Evolutionary conservation across 2,113 vertebrate genomes (phyloP), one percentile per base, ranked within the genome.

Genomic region (Periophthalmodon schlosseri): DNA sequence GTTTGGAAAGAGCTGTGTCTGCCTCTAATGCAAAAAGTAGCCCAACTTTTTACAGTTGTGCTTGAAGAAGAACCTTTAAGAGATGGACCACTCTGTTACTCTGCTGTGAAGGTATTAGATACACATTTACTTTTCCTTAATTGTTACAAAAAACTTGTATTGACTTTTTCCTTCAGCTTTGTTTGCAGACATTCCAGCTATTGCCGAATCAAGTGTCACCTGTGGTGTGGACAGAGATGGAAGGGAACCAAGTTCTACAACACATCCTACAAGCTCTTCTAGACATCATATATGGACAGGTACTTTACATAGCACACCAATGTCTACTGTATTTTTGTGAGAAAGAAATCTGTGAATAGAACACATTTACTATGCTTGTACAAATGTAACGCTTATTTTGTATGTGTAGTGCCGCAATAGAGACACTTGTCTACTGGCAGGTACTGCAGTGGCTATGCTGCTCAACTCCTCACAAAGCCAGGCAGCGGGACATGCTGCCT

Each of bases 391-490:
- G 14, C 12, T 15, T 13, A 16, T 61, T 33, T 34, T 18, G 6
- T 61, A 61, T 28, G 14, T 70, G 46, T 85, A 97, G 96, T 84
- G 78, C 34, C 82, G 66, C 39, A 93, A 89, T 93, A 95, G 92
- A 80, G 96, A 97, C 73, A 92, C 86, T 0, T 88, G 94, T 60
- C 90, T 97, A 64, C 87, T 97, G 91, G 95, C 93, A 0, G 95
- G 95, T 20, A 96, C 94, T 0, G 93, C 95, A 7, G 81, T 96
- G 77, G 93, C 93, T 86, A 96, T 96, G 95, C 72, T 96, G 87
- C 92, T 95, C 74, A 96, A 95, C 88, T 94, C 94, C 0, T 77
- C 89, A 0, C 84, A 93, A 20, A 74, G 80, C 0, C 5, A 73
- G 71, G 23, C 0, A 0, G 95, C 92, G n/a, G 91, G 84, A 67